Evolutionary conservation across 2,113 vertebrate genomes (phyloP).

Genomic region (Rhinichthys klamathensis): DNA sequence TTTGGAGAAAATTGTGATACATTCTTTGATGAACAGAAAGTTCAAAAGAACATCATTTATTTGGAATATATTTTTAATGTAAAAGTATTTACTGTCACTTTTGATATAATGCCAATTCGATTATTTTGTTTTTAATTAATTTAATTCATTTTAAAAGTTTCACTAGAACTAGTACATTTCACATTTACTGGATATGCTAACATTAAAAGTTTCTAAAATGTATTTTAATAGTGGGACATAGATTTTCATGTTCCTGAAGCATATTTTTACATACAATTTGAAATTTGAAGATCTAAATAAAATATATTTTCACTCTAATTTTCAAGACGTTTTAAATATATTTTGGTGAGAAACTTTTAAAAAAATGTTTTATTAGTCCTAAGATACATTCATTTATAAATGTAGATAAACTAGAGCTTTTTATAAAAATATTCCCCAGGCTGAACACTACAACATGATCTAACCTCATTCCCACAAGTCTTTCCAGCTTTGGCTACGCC

Average conservation of each 20-base stretch:
- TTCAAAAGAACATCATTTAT: not conserved
- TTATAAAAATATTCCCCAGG: not conserved
- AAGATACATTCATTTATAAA: not conserved
- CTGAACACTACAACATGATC: not conserved
- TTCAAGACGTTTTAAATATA: not conserved
- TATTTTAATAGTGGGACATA: not conserved
- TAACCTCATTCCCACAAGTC: slow-evolving; percentile 27
- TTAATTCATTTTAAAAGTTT: not conserved
- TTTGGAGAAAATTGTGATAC: not conserved
- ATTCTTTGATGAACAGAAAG: not conserved
- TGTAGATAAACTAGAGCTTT: not conserved
- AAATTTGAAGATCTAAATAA: not conserved
- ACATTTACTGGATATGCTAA: not conserved
- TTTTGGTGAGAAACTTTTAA: no score
- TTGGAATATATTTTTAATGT: not conserved
- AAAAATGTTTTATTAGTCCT: not conserved
- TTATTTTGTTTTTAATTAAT: not conserved
- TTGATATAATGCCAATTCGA: not conserved
- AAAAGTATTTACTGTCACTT: not conserved
- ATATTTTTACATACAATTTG: not conserved
- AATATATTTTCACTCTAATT: not conserved
- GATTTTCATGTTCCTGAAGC: not conserved
- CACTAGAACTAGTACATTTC: not conserved
- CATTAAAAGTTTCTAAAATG: not conserved
- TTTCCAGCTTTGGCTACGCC: slow-evolving; percentile 18